Base-by-base conservation (phyloP, 1,140 invertebrate genomes). In the Ips typographus region DNA sequence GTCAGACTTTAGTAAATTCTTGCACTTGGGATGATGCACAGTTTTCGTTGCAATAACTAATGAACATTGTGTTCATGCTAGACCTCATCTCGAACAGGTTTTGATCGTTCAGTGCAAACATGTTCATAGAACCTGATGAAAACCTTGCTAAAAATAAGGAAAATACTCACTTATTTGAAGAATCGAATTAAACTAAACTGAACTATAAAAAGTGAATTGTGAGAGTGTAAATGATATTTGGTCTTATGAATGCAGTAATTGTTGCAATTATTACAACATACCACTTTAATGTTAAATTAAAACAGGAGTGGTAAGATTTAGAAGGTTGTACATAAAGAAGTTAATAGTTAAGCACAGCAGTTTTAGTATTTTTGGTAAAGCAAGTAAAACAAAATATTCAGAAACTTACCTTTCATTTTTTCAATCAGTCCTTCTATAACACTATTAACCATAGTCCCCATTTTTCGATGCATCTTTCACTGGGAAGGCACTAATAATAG, bases 401-500 rank as follows among this genome's bases (percentile, higher is more conserved):
- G 1, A 36, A 55, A 47, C 41, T 59, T 53, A 68, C 65, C 43
- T 41, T 60, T 2, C 42, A 68, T 58, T 3, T 68, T 36, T 1
- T 70, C 56, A 38, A 2, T 4, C 8, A 59, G 5, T 39, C 69
- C 63, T 40, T 53, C 49, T 8, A 74, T 43, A 8, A 71, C 2
- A 7, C 73, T 49, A 7, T 71, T 56, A 40, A 40, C 66, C 22
- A 8, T 70, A 73, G 8, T 51, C 65, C 5, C 71, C 68, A 51
- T 65, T 70, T 58, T 74, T 67, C 83, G 75, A 2, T 81, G 77
- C 47, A 83, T 79, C n/a, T 79, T 74, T 63, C 81, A 77, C 70
- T 83, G 55, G 82, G 59, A 88, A 89, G 69, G 87, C 84, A 40
- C 85, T 89, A 6, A 91, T 78, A 8, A 91, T 85, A 0, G 89